Evolutionary conservation across 2,888 invertebrate genomes (phyloP).

Genomic region (Rhabditophanes sp.): DNA sequence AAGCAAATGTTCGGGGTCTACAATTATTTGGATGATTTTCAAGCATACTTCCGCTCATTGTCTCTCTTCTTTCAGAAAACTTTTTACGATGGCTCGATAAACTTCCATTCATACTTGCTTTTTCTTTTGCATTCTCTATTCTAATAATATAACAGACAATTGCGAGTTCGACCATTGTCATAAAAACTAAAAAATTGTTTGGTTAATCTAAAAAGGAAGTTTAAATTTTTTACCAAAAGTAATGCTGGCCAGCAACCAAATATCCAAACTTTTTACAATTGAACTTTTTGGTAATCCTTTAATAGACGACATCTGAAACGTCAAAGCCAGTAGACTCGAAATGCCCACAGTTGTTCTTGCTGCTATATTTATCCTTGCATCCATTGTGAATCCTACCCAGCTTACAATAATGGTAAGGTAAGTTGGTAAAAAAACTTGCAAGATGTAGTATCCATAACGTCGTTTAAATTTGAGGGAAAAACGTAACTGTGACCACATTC

Average conservation of each 20-base stretch:
- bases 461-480: conserved; percentile 44
- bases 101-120: conserved; percentile 1
- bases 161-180: conserved; percentile 44
- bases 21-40: no score
- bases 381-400: conserved; percentile 44
- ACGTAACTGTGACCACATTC: no score
- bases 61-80: no score
- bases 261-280: conserved; percentile 24
- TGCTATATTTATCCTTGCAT: conserved; percentile 42
- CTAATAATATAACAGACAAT: conserved; percentile 43
- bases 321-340: conserved; percentile 39
- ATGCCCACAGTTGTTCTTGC: conserved; percentile 44
- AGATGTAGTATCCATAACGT: conserved; percentile 43
- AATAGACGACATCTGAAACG: conserved; percentile 24
- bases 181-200: conserved; percentile 34
- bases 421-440: conserved; percentile 44
- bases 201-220: conserved; percentile 2
- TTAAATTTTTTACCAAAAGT: conserved; percentile 4
- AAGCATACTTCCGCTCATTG: no score
- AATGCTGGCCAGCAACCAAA: conserved; percentile 34
- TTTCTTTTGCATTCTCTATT: conserved; percentile 15
- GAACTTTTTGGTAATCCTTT: conserved; percentile 1
- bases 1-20: no score
- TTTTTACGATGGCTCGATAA: no score
- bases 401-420: conserved; percentile 33